A percentile compares a stretch with the other conserved stretches of the same genome.
Conservation (phyloP, 2,888 invertebrate species). For the Dioctria rufipes region DNA sequence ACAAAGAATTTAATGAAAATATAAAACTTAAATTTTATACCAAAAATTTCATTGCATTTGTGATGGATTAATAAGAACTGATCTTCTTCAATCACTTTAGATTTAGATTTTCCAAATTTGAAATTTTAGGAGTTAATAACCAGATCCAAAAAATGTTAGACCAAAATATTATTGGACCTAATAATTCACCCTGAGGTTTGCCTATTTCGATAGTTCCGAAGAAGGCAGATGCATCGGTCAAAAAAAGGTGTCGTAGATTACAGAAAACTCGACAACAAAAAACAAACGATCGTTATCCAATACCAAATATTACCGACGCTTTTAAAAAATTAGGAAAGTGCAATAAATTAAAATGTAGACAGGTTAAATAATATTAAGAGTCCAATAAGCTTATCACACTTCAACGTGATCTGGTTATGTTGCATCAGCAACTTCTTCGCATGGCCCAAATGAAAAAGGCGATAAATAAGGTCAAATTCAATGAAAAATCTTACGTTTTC, state of each 20-base stretch:
- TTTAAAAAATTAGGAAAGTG: conserved; percentile 60
- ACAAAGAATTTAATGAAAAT: conserved; percentile 43
- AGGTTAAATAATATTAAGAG: too few species aligned
- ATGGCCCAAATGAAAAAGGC: too few species aligned
- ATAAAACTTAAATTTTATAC: conserved; percentile 47
- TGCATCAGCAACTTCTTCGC: too few species aligned
- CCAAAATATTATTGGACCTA: neutral
- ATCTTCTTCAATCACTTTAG: conserved; percentile 40
- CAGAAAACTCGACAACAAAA: conserved; percentile 59
- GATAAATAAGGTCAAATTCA: too few species aligned
- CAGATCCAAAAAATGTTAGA: conserved; percentile 20
- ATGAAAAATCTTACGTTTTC: too few species aligned
- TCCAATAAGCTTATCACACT: too few species aligned
- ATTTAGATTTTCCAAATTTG: conserved; percentile 50
- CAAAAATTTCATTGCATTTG: conserved; percentile 53
- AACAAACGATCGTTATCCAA: conserved; percentile 58
- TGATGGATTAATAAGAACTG: conserved; percentile 34
- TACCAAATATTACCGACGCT: conserved; percentile 61
- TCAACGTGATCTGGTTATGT: too few species aligned
- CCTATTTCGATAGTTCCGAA: conserved; percentile 6
- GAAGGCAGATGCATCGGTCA: conserved; percentile 13
- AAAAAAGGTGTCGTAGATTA: conserved; percentile 63
- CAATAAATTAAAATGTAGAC: conserved; percentile 52
- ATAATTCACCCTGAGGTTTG: neutral
- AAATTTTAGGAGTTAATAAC: conserved; percentile 15